phyloP scores from a whole-genome alignment of 2,888 invertebrate species.

The Meloe dianella region DNA sequence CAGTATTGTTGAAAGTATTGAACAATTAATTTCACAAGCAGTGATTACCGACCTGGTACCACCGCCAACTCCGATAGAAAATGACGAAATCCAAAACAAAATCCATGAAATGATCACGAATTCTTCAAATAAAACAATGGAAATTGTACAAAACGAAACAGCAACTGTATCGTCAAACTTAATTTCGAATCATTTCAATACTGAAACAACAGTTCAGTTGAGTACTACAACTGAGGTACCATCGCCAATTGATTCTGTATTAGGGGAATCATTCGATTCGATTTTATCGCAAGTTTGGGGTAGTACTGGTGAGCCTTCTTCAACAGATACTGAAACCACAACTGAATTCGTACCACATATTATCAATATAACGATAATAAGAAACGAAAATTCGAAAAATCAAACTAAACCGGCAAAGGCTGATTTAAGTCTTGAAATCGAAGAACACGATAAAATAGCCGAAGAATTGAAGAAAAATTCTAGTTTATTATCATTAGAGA shows the following conservation, averaged over 20 bases:
- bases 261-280: slow-evolving; percentile 46
- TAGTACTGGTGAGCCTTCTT: slow-evolving; percentile 18
- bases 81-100: slow-evolving; percentile 35
- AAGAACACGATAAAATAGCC: slow-evolving; percentile 17
- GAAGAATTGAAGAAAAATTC: slow-evolving; percentile 26
- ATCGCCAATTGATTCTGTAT: slow-evolving; percentile 16
- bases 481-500: slow-evolving; percentile 27
- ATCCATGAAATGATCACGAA: slow-evolving; percentile 42
- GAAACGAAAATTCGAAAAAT: slow-evolving; percentile 31
- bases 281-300: slow-evolving; percentile 48
- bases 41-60: slow-evolving; percentile 12
- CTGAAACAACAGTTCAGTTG: slow-evolving; percentile 25
- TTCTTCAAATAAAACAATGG: slow-evolving; percentile 41
- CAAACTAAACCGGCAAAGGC: slow-evolving; percentile 43
- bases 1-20: slow-evolving; percentile 51
- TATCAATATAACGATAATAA: slow-evolving; percentile 41
- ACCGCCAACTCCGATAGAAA: slow-evolving; percentile 29
- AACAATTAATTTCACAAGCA: slow-evolving; percentile 53
- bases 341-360: slow-evolving; percentile 28
- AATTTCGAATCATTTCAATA: slow-evolving; percentile 27
- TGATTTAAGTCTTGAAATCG: slow-evolving; percentile 43
- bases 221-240: slow-evolving; percentile 6
- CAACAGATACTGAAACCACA: slow-evolving; percentile 30
- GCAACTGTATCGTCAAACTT: slow-evolving; percentile 43
- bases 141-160: slow-evolving; percentile 40